Conservation (phyloP, 2,797 vertebrate genomes). For the Molossus alvarezi region DNA sequence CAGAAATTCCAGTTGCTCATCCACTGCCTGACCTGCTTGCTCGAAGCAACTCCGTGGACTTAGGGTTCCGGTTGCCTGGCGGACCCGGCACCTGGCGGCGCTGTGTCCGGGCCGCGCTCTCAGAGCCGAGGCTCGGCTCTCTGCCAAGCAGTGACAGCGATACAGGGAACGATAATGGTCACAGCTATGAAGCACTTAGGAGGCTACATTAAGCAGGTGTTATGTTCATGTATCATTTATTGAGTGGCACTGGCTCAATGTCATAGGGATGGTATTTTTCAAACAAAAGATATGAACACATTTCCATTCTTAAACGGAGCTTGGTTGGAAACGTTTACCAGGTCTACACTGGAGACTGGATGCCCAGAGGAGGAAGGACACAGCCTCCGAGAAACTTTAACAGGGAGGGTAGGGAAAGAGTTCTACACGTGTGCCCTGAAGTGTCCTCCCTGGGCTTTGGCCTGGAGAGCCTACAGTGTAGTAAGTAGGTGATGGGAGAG, state of each 20-base stretch:
- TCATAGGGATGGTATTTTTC: constrained; percentile 38
- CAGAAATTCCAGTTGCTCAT: background rate
- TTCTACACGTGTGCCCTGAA: background rate
- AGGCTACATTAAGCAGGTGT: constrained; percentile 23
- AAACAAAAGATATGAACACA: background rate
- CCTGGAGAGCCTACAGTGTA: background rate
- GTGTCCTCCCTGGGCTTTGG: background rate
- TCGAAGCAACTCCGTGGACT: background rate
- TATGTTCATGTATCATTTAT: background rate
- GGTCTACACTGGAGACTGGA: background rate
- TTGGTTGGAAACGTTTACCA: background rate
- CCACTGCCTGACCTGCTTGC: background rate
- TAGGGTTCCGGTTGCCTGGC: background rate
- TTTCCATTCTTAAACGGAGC: background rate
- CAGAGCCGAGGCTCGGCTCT: background rate
- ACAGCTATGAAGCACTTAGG: background rate
- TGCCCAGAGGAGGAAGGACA: background rate
- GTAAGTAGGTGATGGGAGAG: background rate
- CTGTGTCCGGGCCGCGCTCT: background rate
- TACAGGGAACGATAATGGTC: background rate
- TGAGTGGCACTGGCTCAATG: background rate
- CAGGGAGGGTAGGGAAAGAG: background rate
- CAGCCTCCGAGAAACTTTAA: background rate
- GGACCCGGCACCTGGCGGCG: background rate
- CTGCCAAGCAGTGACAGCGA: background rate